Base-by-base conservation (phyloP, 2,113 vertebrate species). In the Poecilia latipinna region DNA sequence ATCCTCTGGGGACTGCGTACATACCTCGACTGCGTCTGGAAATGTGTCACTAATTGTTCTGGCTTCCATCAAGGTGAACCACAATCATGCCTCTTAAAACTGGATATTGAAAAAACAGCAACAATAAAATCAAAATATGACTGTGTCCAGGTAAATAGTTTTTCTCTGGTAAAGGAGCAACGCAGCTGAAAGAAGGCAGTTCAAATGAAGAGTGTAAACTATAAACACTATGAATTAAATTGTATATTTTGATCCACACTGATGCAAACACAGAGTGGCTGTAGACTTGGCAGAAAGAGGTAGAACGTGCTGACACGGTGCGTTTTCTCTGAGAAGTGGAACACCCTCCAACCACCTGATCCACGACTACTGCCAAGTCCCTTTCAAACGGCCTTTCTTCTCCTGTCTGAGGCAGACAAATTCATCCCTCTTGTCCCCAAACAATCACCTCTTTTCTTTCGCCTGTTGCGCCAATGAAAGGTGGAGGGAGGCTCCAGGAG, bases 361-460 rank as follows among this genome's bases (percentile, higher is more conserved):
- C 88, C 86, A 87, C 88, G 85, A 62, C 75, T 70, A 72, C 78
- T 85, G 88, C 92, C 90, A 84, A 88, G 83, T 90, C 83, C 79
- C 83, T 92, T 93, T 92, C 86, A 93, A 88, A 84, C 78, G 70
- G 78, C 89, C 83, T 93, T 93, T 94, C 88, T 92, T 92, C 83
- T 87, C 86, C 82, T 86, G 86, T 91, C 87, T 87, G 88, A 86
- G 84, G 78, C 87, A 82, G 89, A 90, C 89, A 94, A 93, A 89
- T 94, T 94, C 91, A 88, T 85, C 84, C 90, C 89, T 88, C 92
- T 93, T 92, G 90, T 92, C 86, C 90, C 44, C 44, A 84, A 91
- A 95, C 91, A 88, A 93, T 91, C 74, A 73, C 69, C 77, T 83
- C 77, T 88, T 91, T 95, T 93, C 90, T 93, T 92, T 82, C 70